These are phyloP conservation scores for Chelon labrosus DNA, from an alignment of 2,797 vertebrate genomes.

Conservation along the genomic window DNA sequence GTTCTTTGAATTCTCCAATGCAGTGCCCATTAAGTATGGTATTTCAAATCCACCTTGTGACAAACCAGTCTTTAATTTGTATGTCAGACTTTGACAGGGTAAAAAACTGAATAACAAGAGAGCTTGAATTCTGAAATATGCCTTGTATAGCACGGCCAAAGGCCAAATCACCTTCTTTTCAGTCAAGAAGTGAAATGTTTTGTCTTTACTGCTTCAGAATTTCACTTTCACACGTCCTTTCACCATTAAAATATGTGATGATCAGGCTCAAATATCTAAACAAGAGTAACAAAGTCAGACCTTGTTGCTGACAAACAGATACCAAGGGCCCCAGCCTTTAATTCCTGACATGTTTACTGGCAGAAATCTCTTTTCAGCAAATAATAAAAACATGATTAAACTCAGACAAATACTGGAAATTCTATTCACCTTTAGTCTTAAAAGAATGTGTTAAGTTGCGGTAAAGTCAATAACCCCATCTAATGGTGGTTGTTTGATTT, in stretches of 20 bases:
- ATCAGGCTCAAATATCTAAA: constrained; percentile 49
- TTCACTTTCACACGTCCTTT: constrained; percentile 28
- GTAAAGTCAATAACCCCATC: constrained; percentile 24
- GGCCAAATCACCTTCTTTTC: constrained; percentile 62
- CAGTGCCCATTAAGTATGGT: constrained; percentile 71
- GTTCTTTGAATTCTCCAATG: constrained; percentile 63
- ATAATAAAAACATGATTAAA: constrained; percentile 21
- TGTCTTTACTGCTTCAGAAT: constrained; percentile 44
- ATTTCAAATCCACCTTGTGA: constrained; percentile 73
- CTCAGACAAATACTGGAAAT: constrained; percentile 12
- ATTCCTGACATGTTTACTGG: constrained; percentile 23
- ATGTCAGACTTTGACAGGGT: constrained; percentile 46
- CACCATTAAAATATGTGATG: constrained; percentile 23
- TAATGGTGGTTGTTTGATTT: constrained; percentile 9
- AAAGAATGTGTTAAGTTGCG: constrained; percentile 28
- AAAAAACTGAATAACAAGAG: constrained; percentile 66
- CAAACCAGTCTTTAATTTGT: constrained; percentile 71
- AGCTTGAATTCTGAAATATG: constrained; percentile 53
- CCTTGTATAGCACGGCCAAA: constrained; percentile 53
- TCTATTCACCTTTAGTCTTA: constrained; percentile 21
- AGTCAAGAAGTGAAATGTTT: constrained; percentile 50
- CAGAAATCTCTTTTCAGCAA: constrained; percentile 28
- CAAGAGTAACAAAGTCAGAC: constrained; percentile 37
- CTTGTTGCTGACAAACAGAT: constrained; percentile 40
- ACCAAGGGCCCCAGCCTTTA: constrained; percentile 27